Percentiles rank a stretch among this genome's conserved stretches.
Conservation (phyloP, 2,888 invertebrate species). For the Lottia scabra region DNA sequence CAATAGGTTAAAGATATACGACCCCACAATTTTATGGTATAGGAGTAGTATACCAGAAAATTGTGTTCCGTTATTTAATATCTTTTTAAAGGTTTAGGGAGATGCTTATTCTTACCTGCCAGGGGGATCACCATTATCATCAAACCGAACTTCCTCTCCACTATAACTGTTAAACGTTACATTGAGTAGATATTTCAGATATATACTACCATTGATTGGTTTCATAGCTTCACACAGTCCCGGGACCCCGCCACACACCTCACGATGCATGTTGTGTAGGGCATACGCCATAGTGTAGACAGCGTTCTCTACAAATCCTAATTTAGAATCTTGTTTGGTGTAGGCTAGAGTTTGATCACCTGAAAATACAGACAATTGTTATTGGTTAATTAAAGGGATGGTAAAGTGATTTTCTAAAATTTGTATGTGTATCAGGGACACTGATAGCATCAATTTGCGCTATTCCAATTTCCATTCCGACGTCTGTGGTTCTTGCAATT, state of each 20-base stretch:
- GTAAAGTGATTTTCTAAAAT: too few species aligned
- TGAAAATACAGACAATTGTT: conserved; percentile 51
- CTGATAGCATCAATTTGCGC: too few species aligned
- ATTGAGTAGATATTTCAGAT: conserved; percentile 78
- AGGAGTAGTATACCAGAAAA: too few species aligned
- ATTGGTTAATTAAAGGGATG: background rate
- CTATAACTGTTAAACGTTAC: conserved; percentile 77
- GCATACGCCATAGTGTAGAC: conserved; percentile 82
- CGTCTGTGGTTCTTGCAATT: too few species aligned
- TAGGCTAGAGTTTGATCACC: conserved; percentile 73
- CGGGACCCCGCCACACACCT: conserved; percentile 72
- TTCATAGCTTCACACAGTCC: conserved; percentile 77
- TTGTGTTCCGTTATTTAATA: too few species aligned
- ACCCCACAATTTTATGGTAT: too few species aligned
- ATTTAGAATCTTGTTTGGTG: conserved; percentile 78
- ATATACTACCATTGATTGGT: conserved; percentile 79
- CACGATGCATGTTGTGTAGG: conserved; percentile 78
- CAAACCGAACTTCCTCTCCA: conserved; percentile 78
- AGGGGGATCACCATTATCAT: conserved; percentile 82
- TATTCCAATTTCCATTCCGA: too few species aligned
- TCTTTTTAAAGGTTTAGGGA: too few species aligned
- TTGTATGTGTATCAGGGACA: too few species aligned
- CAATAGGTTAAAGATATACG: too few species aligned
- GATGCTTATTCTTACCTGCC: conserved; percentile 74
- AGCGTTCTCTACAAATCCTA: conserved; percentile 84